phyloP scores from a whole-genome alignment of 2,888 invertebrate genomes.

The Luffia ferchaultella region DNA sequence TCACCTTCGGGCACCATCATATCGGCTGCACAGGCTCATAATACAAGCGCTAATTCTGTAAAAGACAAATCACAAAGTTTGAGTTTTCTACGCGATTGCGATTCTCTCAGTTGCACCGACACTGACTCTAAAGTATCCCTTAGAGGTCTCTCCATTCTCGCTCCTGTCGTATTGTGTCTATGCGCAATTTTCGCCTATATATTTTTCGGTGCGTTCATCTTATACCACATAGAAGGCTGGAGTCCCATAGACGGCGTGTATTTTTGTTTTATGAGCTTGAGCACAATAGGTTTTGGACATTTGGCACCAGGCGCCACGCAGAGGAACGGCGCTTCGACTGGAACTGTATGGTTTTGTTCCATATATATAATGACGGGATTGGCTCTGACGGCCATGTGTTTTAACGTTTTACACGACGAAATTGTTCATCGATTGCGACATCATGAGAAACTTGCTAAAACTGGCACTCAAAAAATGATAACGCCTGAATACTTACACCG shows the following conservation, averaged over 20 bases:
- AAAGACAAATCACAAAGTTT: conserved; percentile 53
- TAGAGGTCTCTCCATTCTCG: conserved; percentile 80
- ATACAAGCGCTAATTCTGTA: conserved; percentile 42
- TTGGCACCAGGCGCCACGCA: conserved; percentile 76
- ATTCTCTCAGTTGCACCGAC: conserved; percentile 69
- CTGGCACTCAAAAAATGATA: conserved; percentile 42
- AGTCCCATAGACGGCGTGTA: conserved; percentile 89
- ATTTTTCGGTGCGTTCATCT: conserved; percentile 86
- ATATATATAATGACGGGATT: conserved; percentile 89
- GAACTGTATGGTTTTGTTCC: conserved; percentile 89
- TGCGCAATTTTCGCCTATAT: conserved; percentile 92
- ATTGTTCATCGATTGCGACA: conserved; percentile 82
- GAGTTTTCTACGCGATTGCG: conserved; percentile 55
- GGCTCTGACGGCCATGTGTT: conserved; percentile 90
- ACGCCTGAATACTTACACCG: conserved; percentile 51
- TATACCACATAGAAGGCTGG: conserved; percentile 94
- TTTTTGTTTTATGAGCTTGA: conserved; percentile 95
- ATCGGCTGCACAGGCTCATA: conserved; percentile 59
- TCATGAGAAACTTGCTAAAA: conserved; percentile 49
- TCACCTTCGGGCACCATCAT: conserved; percentile 62
- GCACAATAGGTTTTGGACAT: conserved; percentile 91
- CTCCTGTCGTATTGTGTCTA: conserved; percentile 88
- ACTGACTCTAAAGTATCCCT: conserved; percentile 75
- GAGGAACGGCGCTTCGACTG: conserved; percentile 56
- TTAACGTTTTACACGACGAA: conserved; percentile 88